Evolutionary conservation across 2,888 invertebrate species (phyloP).

Genomic region (Lomographa bimaculata): DNA sequence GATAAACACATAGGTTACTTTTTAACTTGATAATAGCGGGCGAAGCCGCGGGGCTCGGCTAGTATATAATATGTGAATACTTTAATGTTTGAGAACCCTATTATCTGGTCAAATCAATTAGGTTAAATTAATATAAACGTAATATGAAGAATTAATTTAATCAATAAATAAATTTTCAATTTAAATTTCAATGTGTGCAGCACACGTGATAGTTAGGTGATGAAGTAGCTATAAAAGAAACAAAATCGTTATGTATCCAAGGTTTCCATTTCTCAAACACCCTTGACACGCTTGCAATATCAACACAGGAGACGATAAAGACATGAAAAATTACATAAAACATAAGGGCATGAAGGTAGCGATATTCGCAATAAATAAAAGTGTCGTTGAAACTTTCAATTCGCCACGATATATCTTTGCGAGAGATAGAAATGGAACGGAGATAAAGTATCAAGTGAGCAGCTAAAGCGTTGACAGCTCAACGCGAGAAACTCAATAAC

Average conservation of each 20-base stretch:
- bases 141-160: too few species aligned
- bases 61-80: too few species aligned
- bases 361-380: slow-evolving; percentile 32
- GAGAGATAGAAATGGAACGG: slow-evolving; percentile 45
- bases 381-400: slow-evolving; percentile 39
- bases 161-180: too few species aligned
- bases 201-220: too few species aligned
- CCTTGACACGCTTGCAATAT: slow-evolving; percentile 30
- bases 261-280: slow-evolving; percentile 14
- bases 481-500: slow-evolving; percentile 49
- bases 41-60: too few species aligned
- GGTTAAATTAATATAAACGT: too few species aligned
- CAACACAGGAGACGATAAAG: slow-evolving; percentile 9
- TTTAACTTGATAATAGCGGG: too few species aligned
- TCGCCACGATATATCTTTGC: slow-evolving; percentile 40
- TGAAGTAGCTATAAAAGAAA: too few species aligned
- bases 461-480: slow-evolving; percentile 45
- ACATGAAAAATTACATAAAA: slow-evolving; percentile 19
- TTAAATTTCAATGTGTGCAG: too few species aligned
- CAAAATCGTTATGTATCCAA: slow-evolving; percentile 4
- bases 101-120: too few species aligned
- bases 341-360: slow-evolving; percentile 24
- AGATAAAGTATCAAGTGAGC: slow-evolving; percentile 45
- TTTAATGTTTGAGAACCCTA: too few species aligned
- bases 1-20: too few species aligned